phyloP scores from a whole-genome alignment of 2,888 invertebrate species.

The Cryptocephalus moraei region DNA sequence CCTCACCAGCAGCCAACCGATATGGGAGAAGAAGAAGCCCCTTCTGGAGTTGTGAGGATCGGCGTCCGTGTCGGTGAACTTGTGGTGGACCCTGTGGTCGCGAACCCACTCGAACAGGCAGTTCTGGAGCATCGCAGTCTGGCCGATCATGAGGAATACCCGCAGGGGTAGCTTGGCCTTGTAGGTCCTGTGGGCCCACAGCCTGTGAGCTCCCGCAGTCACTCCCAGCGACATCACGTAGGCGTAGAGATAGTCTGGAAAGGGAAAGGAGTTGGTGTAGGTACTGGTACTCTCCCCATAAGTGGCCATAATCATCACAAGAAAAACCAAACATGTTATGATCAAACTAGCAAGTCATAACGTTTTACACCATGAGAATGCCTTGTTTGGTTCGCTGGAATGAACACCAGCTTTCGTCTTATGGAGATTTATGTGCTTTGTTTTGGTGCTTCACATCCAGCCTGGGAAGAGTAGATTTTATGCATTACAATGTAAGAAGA shows the following conservation, averaged over 20 bases:
- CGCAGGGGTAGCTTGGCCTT: slow-evolving; percentile 81
- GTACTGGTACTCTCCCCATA: too few species aligned
- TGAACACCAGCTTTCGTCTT: too few species aligned
- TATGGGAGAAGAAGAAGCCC: slow-evolving; percentile 88
- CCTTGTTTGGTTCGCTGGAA: too few species aligned
- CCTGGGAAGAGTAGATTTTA: too few species aligned
- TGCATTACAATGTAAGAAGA: too few species aligned
- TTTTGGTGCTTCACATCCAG: too few species aligned
- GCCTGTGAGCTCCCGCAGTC: slow-evolving; percentile 86
- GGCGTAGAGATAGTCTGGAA: slow-evolving; percentile 14
- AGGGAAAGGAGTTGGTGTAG: not conserved
- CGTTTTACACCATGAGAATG: too few species aligned
- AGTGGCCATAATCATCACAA: too few species aligned
- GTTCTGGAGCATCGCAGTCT: slow-evolving; percentile 84
- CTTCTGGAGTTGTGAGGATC: slow-evolving; percentile 77
- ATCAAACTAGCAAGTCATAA: too few species aligned
- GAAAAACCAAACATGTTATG: too few species aligned
- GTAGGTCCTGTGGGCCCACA: slow-evolving; percentile 90
- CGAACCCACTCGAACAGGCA: slow-evolving; percentile 79
- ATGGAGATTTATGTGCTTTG: too few species aligned
- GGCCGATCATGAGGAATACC: slow-evolving; percentile 64
- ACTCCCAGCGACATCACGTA: slow-evolving; percentile 47
- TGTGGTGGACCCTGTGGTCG: slow-evolving; percentile 75
- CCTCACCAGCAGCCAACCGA: slow-evolving; percentile 81
- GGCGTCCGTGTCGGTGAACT: slow-evolving; percentile 75